Percentiles rank a stretch among this genome's conserved stretches.
Evolutionary conservation across 2,888 invertebrate genomes (phyloP).

Genomic region (Drosophila picticornis): DNA sequence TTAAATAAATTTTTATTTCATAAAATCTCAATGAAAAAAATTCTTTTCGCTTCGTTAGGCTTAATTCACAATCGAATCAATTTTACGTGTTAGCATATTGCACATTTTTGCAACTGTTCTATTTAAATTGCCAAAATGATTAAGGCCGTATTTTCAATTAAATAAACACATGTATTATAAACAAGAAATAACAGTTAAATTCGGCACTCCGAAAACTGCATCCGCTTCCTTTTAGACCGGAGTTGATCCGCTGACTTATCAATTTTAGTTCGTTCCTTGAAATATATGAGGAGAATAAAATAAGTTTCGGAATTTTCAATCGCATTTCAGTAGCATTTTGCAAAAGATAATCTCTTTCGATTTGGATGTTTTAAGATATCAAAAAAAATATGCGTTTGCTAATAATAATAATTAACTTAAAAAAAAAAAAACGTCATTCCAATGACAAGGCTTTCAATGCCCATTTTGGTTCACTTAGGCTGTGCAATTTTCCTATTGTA

Average conservation of each 20-base stretch:
- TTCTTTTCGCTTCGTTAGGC: background rate
- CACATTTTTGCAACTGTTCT: background rate
- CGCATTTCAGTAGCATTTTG: too few relatives aligned
- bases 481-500: background rate
- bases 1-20: background rate
- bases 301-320: background rate
- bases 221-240: background rate
- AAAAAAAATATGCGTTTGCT: too few relatives aligned
- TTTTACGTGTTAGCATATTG: background rate
- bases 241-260: background rate
- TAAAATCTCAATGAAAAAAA: background rate
- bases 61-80: background rate
- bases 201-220: background rate
- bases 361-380: too few relatives aligned
- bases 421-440: background rate
- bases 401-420: too few relatives aligned
- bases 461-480: background rate
- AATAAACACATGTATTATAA: conserved; percentile 2
- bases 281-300: background rate
- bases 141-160: background rate
- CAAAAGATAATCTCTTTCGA: too few relatives aligned
- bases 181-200: conserved; percentile 3
- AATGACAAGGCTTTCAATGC: background rate
- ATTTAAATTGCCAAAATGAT: background rate
- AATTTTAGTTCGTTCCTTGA: background rate